phyloP scores from a whole-genome alignment of 1,140 invertebrate species.

The Drosophila baimaii region DNA sequence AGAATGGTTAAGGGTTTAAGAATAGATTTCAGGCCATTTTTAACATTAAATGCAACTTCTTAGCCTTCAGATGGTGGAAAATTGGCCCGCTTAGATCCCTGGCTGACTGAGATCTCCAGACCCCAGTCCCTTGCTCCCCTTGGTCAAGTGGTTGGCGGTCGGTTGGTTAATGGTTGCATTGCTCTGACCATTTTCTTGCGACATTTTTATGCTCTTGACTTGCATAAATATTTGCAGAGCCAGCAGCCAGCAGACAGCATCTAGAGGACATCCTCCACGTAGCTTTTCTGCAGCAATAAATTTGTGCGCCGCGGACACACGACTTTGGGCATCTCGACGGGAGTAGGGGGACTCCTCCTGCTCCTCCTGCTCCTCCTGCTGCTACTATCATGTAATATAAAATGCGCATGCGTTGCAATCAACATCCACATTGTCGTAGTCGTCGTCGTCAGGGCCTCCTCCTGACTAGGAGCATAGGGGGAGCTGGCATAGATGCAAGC shows the following conservation, averaged over 20 bases:
- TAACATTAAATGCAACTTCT: slow-evolving; percentile 46
- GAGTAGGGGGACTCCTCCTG: not conserved
- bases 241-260: not conserved
- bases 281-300: slow-evolving; percentile 43
- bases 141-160: slow-evolving; percentile 52
- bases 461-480: not conserved
- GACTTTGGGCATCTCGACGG: slow-evolving; percentile 9
- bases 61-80: slow-evolving; percentile 38
- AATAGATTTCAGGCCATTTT: not conserved
- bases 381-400: slow-evolving; percentile 53
- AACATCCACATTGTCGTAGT: slow-evolving; percentile 56
- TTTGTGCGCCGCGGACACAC: slow-evolving; percentile 33
- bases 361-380: not conserved
- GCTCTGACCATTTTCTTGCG: slow-evolving; percentile 29
- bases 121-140: slow-evolving; percentile 21
- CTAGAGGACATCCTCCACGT: slow-evolving; percentile 2
- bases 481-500: slow-evolving; percentile 23
- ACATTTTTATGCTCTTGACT: slow-evolving; percentile 63
- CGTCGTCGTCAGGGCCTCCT: slow-evolving; percentile 13
- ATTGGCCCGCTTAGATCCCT: slow-evolving; percentile 10
- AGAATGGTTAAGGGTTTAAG: no score
- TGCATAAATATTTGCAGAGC: slow-evolving; percentile 64
- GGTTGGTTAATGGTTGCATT: slow-evolving; percentile 44
- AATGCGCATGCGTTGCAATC: slow-evolving; percentile 59
- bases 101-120: not conserved